Conservation (phyloP, 2,888 invertebrate species). For the Perizoma affinitatum region DNA sequence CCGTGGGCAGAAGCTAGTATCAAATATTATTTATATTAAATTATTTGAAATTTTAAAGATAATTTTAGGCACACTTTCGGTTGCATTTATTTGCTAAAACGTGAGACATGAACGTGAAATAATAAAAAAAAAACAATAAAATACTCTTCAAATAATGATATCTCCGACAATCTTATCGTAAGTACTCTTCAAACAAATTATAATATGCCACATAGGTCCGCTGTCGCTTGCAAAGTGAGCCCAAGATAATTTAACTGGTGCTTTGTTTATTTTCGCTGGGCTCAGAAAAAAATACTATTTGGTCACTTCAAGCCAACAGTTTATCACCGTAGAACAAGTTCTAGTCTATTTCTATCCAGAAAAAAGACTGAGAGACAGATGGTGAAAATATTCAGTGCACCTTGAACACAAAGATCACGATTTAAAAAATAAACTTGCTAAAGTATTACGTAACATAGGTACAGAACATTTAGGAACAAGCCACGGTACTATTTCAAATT, state of each 20-base stretch:
- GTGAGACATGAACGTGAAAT: too few relatives aligned
- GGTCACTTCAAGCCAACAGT: slow-evolving; percentile 8
- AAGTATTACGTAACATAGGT: background rate
- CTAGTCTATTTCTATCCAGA: too few relatives aligned
- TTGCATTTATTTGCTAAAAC: too few relatives aligned
- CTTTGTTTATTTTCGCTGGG: slow-evolving; percentile 39
- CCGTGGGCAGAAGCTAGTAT: too few relatives aligned
- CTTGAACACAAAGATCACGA: too few relatives aligned
- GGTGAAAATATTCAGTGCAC: too few relatives aligned
- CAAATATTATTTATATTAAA: too few relatives aligned
- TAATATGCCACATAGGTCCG: background rate
- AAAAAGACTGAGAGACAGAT: too few relatives aligned
- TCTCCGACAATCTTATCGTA: background rate
- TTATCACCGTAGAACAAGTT: background rate
- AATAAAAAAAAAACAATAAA: too few relatives aligned
- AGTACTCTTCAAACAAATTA: background rate
- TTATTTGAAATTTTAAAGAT: too few relatives aligned
- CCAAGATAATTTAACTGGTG: slow-evolving; percentile 38
- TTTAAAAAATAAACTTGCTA: background rate
- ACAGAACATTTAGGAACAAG: slow-evolving; percentile 15
- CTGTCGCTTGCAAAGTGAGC: slow-evolving; percentile 22
- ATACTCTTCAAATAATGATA: background rate
- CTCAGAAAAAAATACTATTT: slow-evolving; percentile 30
- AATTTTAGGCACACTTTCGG: too few relatives aligned
- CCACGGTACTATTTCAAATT: background rate